phyloP scores from a whole-genome alignment of 92 coral and sea anemone species.

The Palythoa caribaeorum region DNA sequence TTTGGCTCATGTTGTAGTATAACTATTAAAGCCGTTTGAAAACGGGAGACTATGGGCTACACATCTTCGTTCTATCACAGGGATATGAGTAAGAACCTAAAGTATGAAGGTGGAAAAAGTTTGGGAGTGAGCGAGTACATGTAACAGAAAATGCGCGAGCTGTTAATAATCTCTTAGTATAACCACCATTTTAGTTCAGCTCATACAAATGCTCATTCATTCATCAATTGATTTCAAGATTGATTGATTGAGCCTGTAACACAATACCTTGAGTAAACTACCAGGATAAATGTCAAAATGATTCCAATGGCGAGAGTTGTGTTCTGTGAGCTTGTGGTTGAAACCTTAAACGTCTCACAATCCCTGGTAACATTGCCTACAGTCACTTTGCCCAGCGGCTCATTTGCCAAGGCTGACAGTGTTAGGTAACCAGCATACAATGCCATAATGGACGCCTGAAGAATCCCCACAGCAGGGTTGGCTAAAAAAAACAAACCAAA shows the following conservation, averaged over 20 bases:
- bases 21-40: no score
- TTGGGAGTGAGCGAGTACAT: no score
- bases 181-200: no score
- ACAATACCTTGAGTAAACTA: slow-evolving; percentile 85
- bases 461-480: slow-evolving; percentile 61
- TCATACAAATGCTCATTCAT: no score
- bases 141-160: no score
- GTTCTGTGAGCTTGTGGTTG: slow-evolving; percentile 74
- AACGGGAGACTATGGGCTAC: no score
- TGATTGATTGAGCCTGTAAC: not conserved
- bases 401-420: slow-evolving; percentile 84
- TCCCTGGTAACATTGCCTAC: slow-evolving; percentile 53
- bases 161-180: no score
- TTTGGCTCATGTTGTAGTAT: no score
- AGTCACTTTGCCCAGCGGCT: slow-evolving; percentile 70
- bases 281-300: slow-evolving; percentile 81
- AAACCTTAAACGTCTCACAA: slow-evolving; percentile 56
- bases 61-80: no score
- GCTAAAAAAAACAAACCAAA: slow-evolving; percentile 26
- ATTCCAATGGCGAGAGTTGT: slow-evolving; percentile 84
- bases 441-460: slow-evolving; percentile 81
- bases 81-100: no score
- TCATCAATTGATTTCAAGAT: not conserved
- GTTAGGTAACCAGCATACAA: slow-evolving; percentile 74
- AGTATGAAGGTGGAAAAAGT: no score